Evolutionary conservation across 2,797 vertebrate species (phyloP), one percentile per base, ranked within the genome.

Genomic region (Takifugu ocellatus): DNA sequence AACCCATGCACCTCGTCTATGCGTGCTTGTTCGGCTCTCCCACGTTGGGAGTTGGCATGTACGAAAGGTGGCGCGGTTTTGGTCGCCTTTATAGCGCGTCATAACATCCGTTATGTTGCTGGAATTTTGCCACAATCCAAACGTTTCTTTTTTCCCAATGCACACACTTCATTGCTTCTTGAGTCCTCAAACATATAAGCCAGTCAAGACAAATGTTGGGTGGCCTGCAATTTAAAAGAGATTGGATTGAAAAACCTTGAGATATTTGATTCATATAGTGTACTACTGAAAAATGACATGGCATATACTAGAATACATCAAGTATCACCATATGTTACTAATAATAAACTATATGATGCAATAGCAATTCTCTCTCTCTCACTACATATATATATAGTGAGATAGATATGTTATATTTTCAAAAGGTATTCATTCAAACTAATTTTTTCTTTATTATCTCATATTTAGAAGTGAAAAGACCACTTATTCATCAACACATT

Each of bases 21-120:
- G 81, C 68, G 59, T 89, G 85, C 14, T 82, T 79, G 72, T 87
- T 90, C 54, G 88, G 58, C 45, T 89, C 82, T 86, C 79, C 87
- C 1, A 72, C 49, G 9, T 66, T 83, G 21, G 42, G 46, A 82
- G 49, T 3, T 61, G 54, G 62, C 88, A 89, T 56, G 87, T 75
- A 76, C 87, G 64, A 59, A 85, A 90, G 47, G 66, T 60, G 43
- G 82, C 73, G 52, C 69, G 49, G 2, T 56, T 66, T 6, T 68
- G 39, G 65, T 90, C 82, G 44, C 50, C 78, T 49, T 60, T 75
- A 50, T 84, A 83, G 59, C 88, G 83, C 0, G 47, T 60, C 24
- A 85, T 81, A 52, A 87, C 58, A 39, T 16, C 59, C 14, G 33
- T 43, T 16, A 72, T 47, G 14, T 61, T 69, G 25, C 26, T 5